Percentiles rank a stretch among this genome's conserved stretches.
Evolutionary conservation across 2,797 vertebrate species (phyloP).

Genomic region (Lagocephalus sceleratus): DNA sequence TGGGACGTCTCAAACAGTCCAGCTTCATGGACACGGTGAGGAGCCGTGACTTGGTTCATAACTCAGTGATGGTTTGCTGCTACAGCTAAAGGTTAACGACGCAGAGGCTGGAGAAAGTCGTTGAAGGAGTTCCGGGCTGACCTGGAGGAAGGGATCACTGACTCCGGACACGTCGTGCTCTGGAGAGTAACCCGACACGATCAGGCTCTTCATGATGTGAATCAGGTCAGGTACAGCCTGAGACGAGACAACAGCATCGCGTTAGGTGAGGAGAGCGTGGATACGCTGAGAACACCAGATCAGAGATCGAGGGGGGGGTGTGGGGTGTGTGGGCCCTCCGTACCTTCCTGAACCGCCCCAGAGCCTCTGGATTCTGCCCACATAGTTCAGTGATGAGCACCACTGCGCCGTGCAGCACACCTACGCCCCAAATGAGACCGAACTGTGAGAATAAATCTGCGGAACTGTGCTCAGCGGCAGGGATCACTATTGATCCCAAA

Average conservation of each 20-base stretch:
- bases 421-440: constrained; percentile 47
- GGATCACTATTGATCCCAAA: too few species aligned
- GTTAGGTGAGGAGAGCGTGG: not conserved
- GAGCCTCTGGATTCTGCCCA: constrained; percentile 73
- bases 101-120: not conserved
- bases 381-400: constrained; percentile 88
- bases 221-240: constrained; percentile 85
- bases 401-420: constrained; percentile 82
- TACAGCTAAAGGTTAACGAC: too few species aligned
- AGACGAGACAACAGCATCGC: not conserved
- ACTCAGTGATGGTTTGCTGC: not conserved
- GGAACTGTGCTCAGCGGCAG: not conserved
- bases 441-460: not conserved
- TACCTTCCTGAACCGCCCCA: constrained; percentile 85
- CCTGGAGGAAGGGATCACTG: constrained; percentile 91
- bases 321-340: not conserved
- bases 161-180: constrained; percentile 87
- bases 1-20: too few species aligned
- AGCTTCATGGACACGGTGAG: too few species aligned
- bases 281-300: not conserved
- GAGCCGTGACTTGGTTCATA: too few species aligned
- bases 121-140: constrained; percentile 37
- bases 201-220: constrained; percentile 82
- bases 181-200: constrained; percentile 83
- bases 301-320: too few species aligned